Conservation (phyloP, 2,888 invertebrate species). For the Eugnorisma glareosa region DNA sequence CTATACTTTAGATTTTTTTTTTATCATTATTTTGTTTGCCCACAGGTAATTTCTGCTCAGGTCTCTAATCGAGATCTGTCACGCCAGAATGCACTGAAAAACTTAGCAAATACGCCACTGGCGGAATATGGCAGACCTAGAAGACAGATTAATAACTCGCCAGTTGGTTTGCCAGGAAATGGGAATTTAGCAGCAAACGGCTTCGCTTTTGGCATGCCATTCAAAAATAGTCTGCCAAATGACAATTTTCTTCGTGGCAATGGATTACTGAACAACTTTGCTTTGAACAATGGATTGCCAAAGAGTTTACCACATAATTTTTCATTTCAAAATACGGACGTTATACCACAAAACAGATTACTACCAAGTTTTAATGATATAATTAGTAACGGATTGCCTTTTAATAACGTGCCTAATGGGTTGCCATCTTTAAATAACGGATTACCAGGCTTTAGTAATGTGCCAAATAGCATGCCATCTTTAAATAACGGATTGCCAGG, state of each 20-base stretch:
- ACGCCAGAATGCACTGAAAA: conserved; percentile 50
- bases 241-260: conserved; percentile 15
- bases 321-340: neutral
- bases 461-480: neutral
- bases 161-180: conserved; percentile 1
- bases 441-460: neutral
- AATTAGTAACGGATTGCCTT: neutral
- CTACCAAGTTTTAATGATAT: neutral
- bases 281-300: conserved; percentile 10
- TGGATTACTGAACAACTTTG: conserved; percentile 10
- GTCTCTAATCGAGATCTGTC: conserved; percentile 47
- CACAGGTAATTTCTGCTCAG: conserved; percentile 70
- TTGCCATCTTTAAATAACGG: neutral
- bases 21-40: conserved; percentile 8
- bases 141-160: conserved; percentile 40
- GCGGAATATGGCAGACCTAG: conserved; percentile 21
- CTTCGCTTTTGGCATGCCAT: neutral
- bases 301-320: conserved; percentile 28
- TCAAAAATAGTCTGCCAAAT: conserved; percentile 14
- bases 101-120: conserved; percentile 6
- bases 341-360: neutral
- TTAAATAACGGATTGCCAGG: neutral
- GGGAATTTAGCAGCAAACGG: conserved; percentile 20
- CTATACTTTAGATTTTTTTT: conserved; percentile 7
- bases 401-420: neutral